A percentile compares a stretch with the other conserved stretches of the same genome.
These are phyloP conservation scores for Heliconius hortense DNA, from an alignment of 2,888 invertebrate genomes.

Conservation along the genomic window DNA sequence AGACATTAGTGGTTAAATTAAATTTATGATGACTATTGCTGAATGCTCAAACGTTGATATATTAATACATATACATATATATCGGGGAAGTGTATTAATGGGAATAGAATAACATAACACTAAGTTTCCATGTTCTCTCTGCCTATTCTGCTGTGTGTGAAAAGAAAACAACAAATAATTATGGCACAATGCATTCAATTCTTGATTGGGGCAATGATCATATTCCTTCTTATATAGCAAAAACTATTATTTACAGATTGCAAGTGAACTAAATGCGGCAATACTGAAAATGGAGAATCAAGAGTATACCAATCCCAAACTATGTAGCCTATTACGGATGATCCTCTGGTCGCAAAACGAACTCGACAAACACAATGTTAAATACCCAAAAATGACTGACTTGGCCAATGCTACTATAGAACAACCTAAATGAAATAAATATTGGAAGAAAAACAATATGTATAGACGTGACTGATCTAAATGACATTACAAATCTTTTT, in stretches of 20 bases:
- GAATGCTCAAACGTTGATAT: not conserved
- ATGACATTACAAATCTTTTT: slow-evolving; percentile 12
- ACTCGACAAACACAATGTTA: slow-evolving; percentile 96
- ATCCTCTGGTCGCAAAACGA: slow-evolving; percentile 98
- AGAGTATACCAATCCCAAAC: slow-evolving; percentile 94
- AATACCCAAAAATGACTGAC: slow-evolving; percentile 97
- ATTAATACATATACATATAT: not conserved
- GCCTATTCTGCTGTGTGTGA: too few relatives aligned
- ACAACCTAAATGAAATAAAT: slow-evolving; percentile 81
- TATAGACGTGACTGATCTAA: slow-evolving; percentile 32
- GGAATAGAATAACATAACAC: too few relatives aligned
- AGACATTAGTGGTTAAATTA: too few relatives aligned
- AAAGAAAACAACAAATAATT: too few relatives aligned
- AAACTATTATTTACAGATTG: slow-evolving; percentile 83
- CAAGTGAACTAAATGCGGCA: slow-evolving; percentile 98
- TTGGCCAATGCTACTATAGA: slow-evolving; percentile 92
- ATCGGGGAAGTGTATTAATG: not conserved
- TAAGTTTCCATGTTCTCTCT: too few relatives aligned
- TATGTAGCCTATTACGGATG: slow-evolving; percentile 94
- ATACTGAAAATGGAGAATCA: slow-evolving; percentile 96
- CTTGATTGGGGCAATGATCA: not conserved
- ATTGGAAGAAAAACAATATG: slow-evolving; percentile 34
- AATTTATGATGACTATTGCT: too few relatives aligned
- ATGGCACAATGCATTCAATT: too few relatives aligned
- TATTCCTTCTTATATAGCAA: not conserved